phyloP scores from a whole-genome alignment of 2,797 vertebrate species.

The Percopsis omiscomaycus region DNA sequence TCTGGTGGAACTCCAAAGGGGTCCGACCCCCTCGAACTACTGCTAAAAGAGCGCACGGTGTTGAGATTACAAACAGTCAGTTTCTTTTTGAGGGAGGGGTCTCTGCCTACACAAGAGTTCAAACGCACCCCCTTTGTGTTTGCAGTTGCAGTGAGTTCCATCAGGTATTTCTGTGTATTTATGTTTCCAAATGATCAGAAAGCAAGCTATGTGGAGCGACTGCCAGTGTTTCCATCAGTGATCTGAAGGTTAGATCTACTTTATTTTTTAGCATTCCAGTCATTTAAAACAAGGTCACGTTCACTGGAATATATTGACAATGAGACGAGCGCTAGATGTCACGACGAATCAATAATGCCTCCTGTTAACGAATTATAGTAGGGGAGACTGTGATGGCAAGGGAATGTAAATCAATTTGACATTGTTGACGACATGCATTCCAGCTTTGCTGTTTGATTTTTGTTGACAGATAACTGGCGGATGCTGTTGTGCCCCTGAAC shows the following conservation, averaged over 20 bases:
- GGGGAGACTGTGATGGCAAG: slow-evolving; percentile 22
- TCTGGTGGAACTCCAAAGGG: too few species aligned
- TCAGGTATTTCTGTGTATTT: slow-evolving; percentile 65
- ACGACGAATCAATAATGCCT: slow-evolving; percentile 48
- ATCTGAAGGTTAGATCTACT: slow-evolving; percentile 56
- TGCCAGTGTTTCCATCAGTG: slow-evolving; percentile 62
- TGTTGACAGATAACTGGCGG: slow-evolving; percentile 37
- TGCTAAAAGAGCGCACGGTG: slow-evolving; percentile 34
- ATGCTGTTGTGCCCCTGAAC: slow-evolving; percentile 23
- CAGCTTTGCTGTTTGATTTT: slow-evolving; percentile 26
- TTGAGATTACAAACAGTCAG: slow-evolving; percentile 53
- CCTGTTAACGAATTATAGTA: slow-evolving; percentile 40
- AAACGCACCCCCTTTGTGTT: slow-evolving; percentile 52
- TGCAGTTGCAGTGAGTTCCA: slow-evolving; percentile 58
- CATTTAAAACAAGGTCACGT: slow-evolving; percentile 68
- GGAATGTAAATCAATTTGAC: slow-evolving; percentile 32
- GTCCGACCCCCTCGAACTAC: too few species aligned
- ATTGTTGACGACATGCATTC: slow-evolving; percentile 12
- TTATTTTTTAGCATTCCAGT: slow-evolving; percentile 66
- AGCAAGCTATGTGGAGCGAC: slow-evolving; percentile 50
- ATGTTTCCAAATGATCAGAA: slow-evolving; percentile 55
- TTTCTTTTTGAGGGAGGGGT: slow-evolving; percentile 33
- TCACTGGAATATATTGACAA: slow-evolving; percentile 50
- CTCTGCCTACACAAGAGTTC: slow-evolving; percentile 53
- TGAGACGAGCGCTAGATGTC: slow-evolving; percentile 52